Conservation (phyloP, 2,888 invertebrate species). For the Conomelus anceps region DNA sequence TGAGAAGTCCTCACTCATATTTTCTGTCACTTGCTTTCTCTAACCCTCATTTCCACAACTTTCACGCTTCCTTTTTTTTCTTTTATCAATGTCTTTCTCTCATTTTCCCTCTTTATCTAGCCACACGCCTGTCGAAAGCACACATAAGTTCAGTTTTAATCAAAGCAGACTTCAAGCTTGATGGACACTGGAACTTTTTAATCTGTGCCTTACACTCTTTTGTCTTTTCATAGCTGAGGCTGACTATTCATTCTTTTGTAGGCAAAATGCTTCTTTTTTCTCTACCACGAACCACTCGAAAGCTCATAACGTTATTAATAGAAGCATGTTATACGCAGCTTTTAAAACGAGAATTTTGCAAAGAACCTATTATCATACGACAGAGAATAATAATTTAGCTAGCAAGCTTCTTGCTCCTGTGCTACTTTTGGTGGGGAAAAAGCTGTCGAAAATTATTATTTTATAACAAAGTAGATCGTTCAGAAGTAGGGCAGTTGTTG, state of each 20-base stretch:
- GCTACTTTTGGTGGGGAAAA: too few species aligned
- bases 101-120: background rate
- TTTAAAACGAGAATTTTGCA: background rate
- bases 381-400: background rate
- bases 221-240: background rate
- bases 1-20: too few species aligned
- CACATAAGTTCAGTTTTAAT: background rate
- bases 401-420: background rate
- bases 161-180: background rate
- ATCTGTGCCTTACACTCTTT: background rate
- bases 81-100: too few species aligned
- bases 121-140: background rate
- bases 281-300: conserved; percentile 2
- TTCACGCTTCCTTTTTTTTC: background rate
- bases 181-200: background rate
- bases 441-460: background rate
- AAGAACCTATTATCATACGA: background rate
- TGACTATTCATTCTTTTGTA: background rate
- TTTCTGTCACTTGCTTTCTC: background rate
- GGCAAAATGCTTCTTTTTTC: background rate
- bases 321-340: background rate
- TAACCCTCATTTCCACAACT: background rate
- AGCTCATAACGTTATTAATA: background rate
- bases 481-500: too few species aligned
- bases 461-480: too few species aligned